Evolutionary conservation across 1,140 invertebrate genomes (phyloP), one percentile per base, ranked within the genome.

Genomic region (Trigoniulus corallinus): DNA sequence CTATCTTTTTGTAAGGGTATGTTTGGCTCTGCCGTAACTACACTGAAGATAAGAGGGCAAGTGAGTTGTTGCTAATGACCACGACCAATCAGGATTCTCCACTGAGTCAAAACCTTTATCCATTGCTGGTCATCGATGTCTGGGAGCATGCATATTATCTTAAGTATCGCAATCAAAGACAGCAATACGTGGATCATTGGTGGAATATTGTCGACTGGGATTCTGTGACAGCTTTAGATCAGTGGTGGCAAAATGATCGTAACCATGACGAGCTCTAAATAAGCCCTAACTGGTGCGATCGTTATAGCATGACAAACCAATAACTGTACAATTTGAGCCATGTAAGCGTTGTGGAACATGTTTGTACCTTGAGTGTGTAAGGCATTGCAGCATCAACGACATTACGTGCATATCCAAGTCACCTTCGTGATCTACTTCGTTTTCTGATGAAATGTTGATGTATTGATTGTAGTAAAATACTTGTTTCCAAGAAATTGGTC

Each of bases 111-210:
- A 55, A 56, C 25, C 55, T 63, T 29, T 39, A 53, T 41, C 63
- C 63, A 48, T 56, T 66, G 13, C 47, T 64, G 13, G 52, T 50
- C 1, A 51, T 65, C 37, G 63, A 66, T 56, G 58, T 66, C 4
- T 67, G 65, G 64, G 62, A 67, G 46, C 65, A 67, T 57, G 62
- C 65, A 12, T 67, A 66, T 50, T 64, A 64, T 48, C 48, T 66
- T 13, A 62, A 66, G 54, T 56, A 64, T 46, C 60, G 63, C 47
- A 65, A 64, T 45, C 56, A 53, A 27, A 57, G 63, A 43, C 34
- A 50, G 7, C 55, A 63, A n/a, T 61, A 66, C 37, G 53, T 66
- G 22, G 54, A 56, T 27, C 58, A 60, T 48, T 65, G 59, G 59
- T 65, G 62, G 62, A 58, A 52, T 42, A 41, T 66, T 25, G 62